Evolutionary conservation across 2,797 vertebrate genomes (phyloP).

Genomic region (Poecilia picta): DNA sequence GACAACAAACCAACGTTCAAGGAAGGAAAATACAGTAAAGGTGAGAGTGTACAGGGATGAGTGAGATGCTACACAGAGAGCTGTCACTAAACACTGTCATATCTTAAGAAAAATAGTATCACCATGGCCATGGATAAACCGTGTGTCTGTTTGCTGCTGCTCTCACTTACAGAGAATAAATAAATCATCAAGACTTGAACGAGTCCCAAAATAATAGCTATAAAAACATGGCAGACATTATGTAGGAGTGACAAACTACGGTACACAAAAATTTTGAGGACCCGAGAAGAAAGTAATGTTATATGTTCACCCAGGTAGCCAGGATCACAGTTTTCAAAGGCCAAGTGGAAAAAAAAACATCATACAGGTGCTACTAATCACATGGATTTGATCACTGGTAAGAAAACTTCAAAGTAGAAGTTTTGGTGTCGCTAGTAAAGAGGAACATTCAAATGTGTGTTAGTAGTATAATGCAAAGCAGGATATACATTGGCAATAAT

Average conservation of each 20-base stretch:
- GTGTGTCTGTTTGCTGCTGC: slow-evolving; percentile 9
- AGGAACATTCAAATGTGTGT: not conserved
- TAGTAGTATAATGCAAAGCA: not conserved
- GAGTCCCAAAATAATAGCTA: slow-evolving; percentile 1
- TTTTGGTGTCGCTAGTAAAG: not conserved
- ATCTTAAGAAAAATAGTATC: slow-evolving; percentile 30
- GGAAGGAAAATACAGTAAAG: slow-evolving; percentile 29
- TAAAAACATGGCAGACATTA: not conserved
- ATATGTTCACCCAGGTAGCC: slow-evolving; percentile 22
- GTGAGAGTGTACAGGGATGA: slow-evolving; percentile 23
- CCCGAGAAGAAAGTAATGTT: not conserved
- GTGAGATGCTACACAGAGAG: slow-evolving; percentile 44
- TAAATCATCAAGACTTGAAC: slow-evolving; percentile 2
- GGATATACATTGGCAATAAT: not conserved
- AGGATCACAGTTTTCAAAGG: slow-evolving; percentile 5
- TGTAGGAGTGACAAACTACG: slow-evolving; percentile 13
- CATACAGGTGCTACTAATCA: not conserved
- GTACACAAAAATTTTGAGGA: slow-evolving; percentile 19
- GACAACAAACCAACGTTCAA: slow-evolving; percentile 52
- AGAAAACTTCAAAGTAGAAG: not conserved
- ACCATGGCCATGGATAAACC: slow-evolving; percentile 7
- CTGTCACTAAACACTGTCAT: slow-evolving; percentile 46
- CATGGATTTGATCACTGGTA: not conserved
- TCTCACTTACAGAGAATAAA: slow-evolving; percentile 32
- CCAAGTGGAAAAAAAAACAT: not conserved